Conservation (phyloP, 1,140 invertebrate species). For the Ostrea denselamellosa region DNA sequence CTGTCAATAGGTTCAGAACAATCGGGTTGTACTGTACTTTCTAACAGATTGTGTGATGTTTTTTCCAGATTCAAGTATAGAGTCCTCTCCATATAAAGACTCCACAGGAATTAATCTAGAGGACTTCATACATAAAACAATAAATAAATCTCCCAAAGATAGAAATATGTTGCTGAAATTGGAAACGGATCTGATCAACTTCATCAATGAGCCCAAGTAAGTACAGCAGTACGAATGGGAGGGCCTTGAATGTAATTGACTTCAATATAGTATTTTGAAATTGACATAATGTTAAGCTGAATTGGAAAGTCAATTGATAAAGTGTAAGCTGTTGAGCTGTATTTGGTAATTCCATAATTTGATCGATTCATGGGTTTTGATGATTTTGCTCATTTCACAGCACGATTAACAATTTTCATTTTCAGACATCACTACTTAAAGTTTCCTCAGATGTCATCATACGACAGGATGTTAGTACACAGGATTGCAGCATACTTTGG, state of each 20-base stretch:
- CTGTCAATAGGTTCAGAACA: too few relatives aligned
- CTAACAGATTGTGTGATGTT: background rate
- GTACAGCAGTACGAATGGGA: background rate
- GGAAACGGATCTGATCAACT: constrained; percentile 90
- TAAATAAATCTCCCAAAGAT: constrained; percentile 94
- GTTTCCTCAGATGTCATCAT: constrained; percentile 94
- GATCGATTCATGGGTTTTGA: too few relatives aligned
- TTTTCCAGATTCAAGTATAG: constrained; percentile 85
- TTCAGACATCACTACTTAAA: constrained; percentile 85
- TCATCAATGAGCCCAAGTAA: constrained; percentile 90
- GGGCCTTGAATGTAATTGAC: too few relatives aligned
- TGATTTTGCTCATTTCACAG: too few relatives aligned
- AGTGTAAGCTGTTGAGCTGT: background rate
- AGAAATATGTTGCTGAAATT: constrained; percentile 90
- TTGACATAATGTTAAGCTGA: background rate
- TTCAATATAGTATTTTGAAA: too few relatives aligned
- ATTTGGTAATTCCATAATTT: too few relatives aligned
- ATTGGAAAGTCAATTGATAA: background rate
- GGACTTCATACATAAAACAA: constrained; percentile 92
- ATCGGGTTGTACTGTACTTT: too few relatives aligned
- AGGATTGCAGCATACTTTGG: constrained; percentile 95
- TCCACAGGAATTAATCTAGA: constrained; percentile 90
- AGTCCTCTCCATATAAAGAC: constrained; percentile 84
- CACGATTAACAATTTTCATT: constrained; percentile 34
- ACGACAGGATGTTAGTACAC: constrained; percentile 96